These are phyloP conservation scores for Drosophila bipectinata DNA, from an alignment of 1,140 invertebrate species.

Conservation along the genomic window DNA sequence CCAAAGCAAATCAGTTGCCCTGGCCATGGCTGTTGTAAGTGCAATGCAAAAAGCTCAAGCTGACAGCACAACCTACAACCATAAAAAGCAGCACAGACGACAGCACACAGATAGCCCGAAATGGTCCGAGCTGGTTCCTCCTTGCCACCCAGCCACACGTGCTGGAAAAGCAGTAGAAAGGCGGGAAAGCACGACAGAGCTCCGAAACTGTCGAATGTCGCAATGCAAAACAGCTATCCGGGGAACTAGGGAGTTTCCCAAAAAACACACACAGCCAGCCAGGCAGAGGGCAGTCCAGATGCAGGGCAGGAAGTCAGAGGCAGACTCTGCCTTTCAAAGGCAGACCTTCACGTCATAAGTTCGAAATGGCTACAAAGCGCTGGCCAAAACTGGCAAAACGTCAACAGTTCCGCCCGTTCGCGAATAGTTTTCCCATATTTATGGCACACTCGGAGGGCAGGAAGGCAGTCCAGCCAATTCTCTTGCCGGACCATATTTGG, in stretches of 20 bases:
- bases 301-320: background rate
- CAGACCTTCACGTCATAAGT: constrained; percentile 34
- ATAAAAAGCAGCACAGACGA: constrained; percentile 50
- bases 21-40: constrained; percentile 6
- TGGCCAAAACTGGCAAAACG: constrained; percentile 41
- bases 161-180: constrained; percentile 14
- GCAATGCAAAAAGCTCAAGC: constrained; percentile 41
- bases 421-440: constrained; percentile 56
- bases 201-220: constrained; percentile 40
- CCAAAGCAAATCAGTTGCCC: constrained; percentile 61
- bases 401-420: constrained; percentile 33
- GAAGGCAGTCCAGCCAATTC: constrained; percentile 30
- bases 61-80: constrained; percentile 27
- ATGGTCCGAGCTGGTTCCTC: constrained; percentile 17
- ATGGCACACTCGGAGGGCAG: constrained; percentile 28
- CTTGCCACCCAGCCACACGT: constrained; percentile 14
- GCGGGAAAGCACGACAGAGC: constrained; percentile 5
- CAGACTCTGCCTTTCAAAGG: background rate
- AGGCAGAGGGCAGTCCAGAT: background rate
- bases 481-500: constrained; percentile 43
- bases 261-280: background rate
- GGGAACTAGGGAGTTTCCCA: constrained; percentile 17
- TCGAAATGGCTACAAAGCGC: constrained; percentile 28
- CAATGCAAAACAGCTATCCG: constrained; percentile 34
- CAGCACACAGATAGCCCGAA: constrained; percentile 39